phyloP scores from a whole-genome alignment of 2,113 vertebrate species.

The Ictalurus furcatus region DNA sequence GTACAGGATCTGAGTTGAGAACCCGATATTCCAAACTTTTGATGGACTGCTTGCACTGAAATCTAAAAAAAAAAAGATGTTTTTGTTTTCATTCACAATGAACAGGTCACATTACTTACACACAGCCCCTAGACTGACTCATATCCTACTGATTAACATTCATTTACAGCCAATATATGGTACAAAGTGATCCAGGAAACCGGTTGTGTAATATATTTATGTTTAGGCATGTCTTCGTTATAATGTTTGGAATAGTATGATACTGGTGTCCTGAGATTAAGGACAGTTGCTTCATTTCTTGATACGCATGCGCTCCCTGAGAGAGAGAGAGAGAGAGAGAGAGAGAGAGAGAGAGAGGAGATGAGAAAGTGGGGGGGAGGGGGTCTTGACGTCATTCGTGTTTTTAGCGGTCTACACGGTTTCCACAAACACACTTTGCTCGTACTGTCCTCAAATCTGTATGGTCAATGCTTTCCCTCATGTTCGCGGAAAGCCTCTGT shows the following conservation, averaged over 20 bases:
- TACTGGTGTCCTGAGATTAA: background rate
- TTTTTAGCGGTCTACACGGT: constrained; percentile 62
- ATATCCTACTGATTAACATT: background rate
- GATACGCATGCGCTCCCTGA: background rate
- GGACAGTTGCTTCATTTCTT: background rate
- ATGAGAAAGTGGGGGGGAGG: background rate
- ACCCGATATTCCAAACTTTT: background rate
- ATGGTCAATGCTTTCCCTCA: constrained; percentile 60
- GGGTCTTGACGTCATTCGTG: constrained; percentile 62
- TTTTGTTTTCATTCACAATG: background rate
- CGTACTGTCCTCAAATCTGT: constrained; percentile 42
- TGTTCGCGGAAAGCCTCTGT: background rate
- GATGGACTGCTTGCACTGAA: background rate
- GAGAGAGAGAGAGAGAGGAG: background rate
- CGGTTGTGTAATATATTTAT: background rate
- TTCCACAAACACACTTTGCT: constrained; percentile 47
- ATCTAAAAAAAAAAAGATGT: background rate
- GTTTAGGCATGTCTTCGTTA: background rate
- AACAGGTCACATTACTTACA: background rate
- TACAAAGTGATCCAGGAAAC: constrained; percentile 11
- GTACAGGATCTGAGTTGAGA: background rate
- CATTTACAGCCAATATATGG: background rate
- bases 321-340: background rate
- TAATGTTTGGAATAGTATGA: background rate
- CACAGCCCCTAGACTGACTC: background rate